Evolutionary conservation across 53 echinoderm and acorn worm species (phyloP), one percentile per base, ranked within the genome.

Genomic region (Apostichopus leukothele): DNA sequence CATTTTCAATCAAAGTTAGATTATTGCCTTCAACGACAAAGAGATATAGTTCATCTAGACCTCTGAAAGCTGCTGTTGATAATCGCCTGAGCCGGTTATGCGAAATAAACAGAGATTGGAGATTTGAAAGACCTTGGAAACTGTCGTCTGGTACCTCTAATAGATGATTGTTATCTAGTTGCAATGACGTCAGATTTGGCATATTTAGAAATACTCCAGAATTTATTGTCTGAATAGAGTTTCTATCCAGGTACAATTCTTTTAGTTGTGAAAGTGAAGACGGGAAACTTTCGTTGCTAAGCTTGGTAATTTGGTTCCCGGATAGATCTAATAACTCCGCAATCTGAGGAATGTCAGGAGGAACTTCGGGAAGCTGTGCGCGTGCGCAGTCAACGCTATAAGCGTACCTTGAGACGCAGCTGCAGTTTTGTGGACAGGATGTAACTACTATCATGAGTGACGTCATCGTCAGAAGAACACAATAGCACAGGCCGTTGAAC

Each of bases 81-180:
- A 71, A 71, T n/a, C 20, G 71, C 71, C 16, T 71, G 71, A 71
- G 71, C 71, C 71, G 71, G 71, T 71, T 71, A 18, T 71, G 71
- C 71, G 71, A 71, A 71, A 71, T 71, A 71, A 16, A n/a, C 18
- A 71, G 71, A 71, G 2, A 71, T 71, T 71, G 6, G 5, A 71
- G 71, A 16, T 71, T 13, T n/a, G n/a, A 5, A 18, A 71, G 71
- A 21, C 71, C 71, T 71, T 19, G 16, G 71, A 71, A 71, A 5
- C n/a, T 16, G 20, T 71, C 71, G 20, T 19, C n/a, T 18, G 71
- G 20, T 71, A 71, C 18, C 3, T 19, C 20, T 16, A n/a, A 71
- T 19, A 71, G 18, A 18, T n/a, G 18, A 71, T 71, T 71, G 71
- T 71, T 71, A n/a, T 71, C 71, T 71, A 71, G 71, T 3, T 71